Conservation (phyloP, 2,113 vertebrate species). For the Saiga tatarica region DNA sequence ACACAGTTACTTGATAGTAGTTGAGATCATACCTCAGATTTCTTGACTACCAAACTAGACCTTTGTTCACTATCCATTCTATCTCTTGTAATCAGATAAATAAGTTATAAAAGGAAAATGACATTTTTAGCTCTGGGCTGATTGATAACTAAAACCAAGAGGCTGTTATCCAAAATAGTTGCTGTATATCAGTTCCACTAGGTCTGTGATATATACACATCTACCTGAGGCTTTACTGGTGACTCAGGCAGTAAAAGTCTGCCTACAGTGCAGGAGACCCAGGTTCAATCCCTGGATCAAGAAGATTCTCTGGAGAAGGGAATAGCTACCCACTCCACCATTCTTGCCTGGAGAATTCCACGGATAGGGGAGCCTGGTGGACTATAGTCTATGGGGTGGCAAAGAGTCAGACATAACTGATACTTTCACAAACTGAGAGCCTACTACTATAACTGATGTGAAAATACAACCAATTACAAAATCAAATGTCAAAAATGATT, state of each 20-base stretch:
- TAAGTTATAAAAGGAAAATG: neutral
- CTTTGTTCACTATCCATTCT: neutral
- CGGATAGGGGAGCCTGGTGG: neutral
- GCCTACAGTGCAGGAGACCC: neutral
- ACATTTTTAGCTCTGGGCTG: neutral
- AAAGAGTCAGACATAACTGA: neutral
- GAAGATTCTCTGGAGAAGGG: neutral
- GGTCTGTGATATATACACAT: neutral
- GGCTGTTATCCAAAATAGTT: neutral
- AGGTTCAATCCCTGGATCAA: neutral
- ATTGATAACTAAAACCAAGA: neutral
- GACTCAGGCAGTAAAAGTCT: neutral
- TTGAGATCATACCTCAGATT: neutral
- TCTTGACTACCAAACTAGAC: neutral
- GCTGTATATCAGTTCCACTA: neutral
- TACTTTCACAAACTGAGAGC: neutral
- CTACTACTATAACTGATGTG: neutral
- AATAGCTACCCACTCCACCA: neutral
- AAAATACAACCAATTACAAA: neutral
- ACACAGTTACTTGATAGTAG: neutral
- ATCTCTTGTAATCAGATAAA: neutral
- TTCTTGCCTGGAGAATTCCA: neutral
- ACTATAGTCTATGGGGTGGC: neutral
- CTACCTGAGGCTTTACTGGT: neutral
- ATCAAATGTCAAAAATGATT: neutral